Evolutionary conservation across 2,113 vertebrate species (phyloP).

Genomic region (Polypterus bichir): DNA sequence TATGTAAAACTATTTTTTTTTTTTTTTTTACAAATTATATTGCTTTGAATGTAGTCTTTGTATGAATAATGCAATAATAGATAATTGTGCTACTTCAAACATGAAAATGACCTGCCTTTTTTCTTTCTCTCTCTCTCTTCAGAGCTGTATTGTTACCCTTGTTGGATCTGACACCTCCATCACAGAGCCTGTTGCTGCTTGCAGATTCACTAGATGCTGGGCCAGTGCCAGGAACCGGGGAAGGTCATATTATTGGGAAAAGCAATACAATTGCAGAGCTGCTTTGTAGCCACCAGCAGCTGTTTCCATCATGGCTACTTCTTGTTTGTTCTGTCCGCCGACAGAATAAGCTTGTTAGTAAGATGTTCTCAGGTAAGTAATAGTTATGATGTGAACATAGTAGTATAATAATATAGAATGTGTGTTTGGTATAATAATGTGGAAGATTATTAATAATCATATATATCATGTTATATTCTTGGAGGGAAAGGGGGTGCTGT

Average conservation of each 20-base stretch:
- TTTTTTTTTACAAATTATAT: no score
- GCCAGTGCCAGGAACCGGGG: constrained; percentile 9
- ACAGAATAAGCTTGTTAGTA: constrained; percentile 49
- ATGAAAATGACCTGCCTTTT: not conserved
- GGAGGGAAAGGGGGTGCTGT: no score
- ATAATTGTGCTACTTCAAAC: constrained; percentile 8
- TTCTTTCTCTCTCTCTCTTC: constrained; percentile 1
- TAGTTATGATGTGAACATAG: no score
- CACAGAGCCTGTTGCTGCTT: constrained; percentile 48
- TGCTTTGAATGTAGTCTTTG: not conserved
- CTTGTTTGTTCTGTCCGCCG: constrained; percentile 55
- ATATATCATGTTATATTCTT: no score
- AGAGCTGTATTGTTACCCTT: constrained; percentile 54
- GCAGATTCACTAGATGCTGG: constrained; percentile 54
- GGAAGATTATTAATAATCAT: no score
- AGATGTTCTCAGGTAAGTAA: constrained; percentile 56
- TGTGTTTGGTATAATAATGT: no score
- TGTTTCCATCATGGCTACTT: constrained; percentile 59
- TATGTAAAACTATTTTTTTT: no score
- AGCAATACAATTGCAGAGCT: constrained; percentile 47
- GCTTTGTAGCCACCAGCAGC: constrained; percentile 44
- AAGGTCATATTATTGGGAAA: constrained; percentile 12
- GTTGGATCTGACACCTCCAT: constrained; percentile 45
- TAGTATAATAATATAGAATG: no score
- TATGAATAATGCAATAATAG: not conserved